Conservation (phyloP, 37 sponge, comb jelly and placozoan genomes). For the Ephydatia muelleri region DNA sequence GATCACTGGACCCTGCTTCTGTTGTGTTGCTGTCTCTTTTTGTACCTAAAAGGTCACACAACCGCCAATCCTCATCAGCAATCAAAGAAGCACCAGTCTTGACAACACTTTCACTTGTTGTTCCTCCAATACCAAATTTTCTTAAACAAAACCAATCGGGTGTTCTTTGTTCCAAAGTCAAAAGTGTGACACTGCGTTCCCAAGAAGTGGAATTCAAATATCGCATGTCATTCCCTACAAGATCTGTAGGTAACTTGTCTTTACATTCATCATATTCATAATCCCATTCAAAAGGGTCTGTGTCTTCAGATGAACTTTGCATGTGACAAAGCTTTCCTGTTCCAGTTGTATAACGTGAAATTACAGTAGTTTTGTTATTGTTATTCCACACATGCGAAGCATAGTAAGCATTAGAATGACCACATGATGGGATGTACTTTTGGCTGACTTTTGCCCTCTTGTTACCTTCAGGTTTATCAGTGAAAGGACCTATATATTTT, state of each 20-base stretch:
- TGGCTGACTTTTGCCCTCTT: neutral
- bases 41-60: neutral
- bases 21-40: neutral
- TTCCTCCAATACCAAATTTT: neutral
- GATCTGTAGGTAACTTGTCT: neutral
- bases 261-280: neutral
- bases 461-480: neutral
- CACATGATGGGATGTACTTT: neutral
- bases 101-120: neutral
- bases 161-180: neutral
- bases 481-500: too few species aligned
- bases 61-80: neutral
- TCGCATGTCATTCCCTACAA: neutral
- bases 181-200: neutral
- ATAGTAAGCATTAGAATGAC: neutral
- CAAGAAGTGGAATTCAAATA: neutral
- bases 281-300: neutral
- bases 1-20: neutral
- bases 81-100: neutral
- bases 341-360: neutral
- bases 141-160: neutral
- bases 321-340: neutral
- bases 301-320: neutral
- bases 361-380: neutral
- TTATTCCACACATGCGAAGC: neutral